Conservation (phyloP, 2,888 invertebrate species). For the Nasonia oneida region DNA sequence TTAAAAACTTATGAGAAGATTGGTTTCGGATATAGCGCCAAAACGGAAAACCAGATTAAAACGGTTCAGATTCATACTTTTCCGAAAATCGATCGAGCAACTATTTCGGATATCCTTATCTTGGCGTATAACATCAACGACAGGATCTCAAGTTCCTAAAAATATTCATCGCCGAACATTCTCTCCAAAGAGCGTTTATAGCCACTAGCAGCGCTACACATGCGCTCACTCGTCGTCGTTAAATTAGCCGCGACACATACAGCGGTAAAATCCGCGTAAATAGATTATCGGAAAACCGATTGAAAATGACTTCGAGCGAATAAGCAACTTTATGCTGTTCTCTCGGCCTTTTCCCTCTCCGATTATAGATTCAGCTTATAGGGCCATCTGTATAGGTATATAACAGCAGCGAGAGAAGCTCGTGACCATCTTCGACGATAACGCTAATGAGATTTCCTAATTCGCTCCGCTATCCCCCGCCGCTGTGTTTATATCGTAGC, state of each 20-base stretch:
- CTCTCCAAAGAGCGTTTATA: too few relatives aligned
- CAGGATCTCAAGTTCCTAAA: too few relatives aligned
- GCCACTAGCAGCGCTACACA: too few relatives aligned
- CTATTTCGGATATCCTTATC: too few relatives aligned
- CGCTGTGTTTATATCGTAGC: constrained; percentile 43
- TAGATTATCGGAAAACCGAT: constrained; percentile 8
- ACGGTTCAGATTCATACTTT: too few relatives aligned
- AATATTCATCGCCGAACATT: too few relatives aligned
- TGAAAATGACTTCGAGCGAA: not conserved
- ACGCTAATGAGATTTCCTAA: constrained; percentile 64
- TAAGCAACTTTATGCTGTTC: not conserved
- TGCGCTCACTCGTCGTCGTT: not conserved
- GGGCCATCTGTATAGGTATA: not conserved
- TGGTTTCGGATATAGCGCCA: too few relatives aligned
- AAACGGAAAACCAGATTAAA: too few relatives aligned
- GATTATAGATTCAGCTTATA: constrained; percentile 36
- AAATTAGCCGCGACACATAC: not conserved
- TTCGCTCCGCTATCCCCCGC: constrained; percentile 15
- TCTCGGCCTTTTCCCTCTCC: not conserved
- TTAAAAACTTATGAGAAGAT: too few relatives aligned
- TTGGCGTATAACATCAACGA: too few relatives aligned
- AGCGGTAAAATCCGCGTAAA: not conserved
- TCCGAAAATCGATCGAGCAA: too few relatives aligned
- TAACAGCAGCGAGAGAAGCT: not conserved
- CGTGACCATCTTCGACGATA: constrained; percentile 56